Conservation (phyloP, 2,888 invertebrate genomes). For the Marronus borbonicus region DNA sequence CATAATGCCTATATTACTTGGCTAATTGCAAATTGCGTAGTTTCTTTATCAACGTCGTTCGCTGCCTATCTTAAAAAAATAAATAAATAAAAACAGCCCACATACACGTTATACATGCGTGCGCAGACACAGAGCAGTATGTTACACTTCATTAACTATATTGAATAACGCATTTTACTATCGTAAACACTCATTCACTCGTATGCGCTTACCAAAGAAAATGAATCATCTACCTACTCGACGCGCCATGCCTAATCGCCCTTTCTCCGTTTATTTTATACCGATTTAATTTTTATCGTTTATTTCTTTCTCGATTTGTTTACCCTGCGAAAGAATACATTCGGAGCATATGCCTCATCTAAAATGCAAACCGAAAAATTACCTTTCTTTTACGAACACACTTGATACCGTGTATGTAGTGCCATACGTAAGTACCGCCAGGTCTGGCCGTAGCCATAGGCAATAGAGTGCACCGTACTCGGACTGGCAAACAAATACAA, state of each 20-base stretch:
- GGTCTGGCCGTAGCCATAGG: too few species aligned
- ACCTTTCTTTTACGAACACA: neutral
- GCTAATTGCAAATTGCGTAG: too few species aligned
- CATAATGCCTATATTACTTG: too few species aligned
- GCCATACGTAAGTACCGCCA: too few species aligned
- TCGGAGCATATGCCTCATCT: neutral
- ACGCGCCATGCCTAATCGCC: slow-evolving; percentile 14
- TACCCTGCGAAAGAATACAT: slow-evolving; percentile 1
- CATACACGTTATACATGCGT: slow-evolving; percentile 17
- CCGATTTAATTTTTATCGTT: slow-evolving; percentile 32
- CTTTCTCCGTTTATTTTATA: slow-evolving; percentile 19
- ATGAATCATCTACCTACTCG: slow-evolving; percentile 45
- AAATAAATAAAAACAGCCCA: neutral
- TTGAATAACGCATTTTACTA: slow-evolving; percentile 49
- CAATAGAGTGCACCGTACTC: too few species aligned
- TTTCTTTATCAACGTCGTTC: neutral
- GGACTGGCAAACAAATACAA: too few species aligned
- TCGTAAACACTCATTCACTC: slow-evolving; percentile 43
- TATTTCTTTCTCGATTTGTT: slow-evolving; percentile 17
- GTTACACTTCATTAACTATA: slow-evolving; percentile 46
- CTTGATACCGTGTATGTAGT: neutral
- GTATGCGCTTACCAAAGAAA: slow-evolving; percentile 14
- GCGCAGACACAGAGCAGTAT: neutral
- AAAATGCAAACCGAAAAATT: slow-evolving; percentile 1
- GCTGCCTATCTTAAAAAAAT: neutral